Conservation (phyloP, 2,113 vertebrate genomes). For the Nettapus auritus region DNA sequence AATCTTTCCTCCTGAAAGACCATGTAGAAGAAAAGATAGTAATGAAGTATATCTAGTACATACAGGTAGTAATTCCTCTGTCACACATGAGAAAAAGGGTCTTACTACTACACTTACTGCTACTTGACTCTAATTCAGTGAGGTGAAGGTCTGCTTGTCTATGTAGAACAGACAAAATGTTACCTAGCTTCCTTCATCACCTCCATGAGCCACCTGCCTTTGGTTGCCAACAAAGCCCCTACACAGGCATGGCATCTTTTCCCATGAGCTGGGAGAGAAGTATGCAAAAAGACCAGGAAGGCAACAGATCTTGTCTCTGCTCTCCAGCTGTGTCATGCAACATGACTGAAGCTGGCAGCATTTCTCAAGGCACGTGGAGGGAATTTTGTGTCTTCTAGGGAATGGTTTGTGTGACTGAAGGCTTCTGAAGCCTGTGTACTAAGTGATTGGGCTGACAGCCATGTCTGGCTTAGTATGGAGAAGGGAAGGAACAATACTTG, state of each 20-base stretch:
- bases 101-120: accelerated
- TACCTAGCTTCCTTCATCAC: background rate
- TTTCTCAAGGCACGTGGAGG: background rate
- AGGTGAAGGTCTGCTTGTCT: background rate
- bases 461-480: background rate
- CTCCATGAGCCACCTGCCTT: background rate
- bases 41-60: background rate
- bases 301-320: background rate
- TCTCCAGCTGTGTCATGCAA: background rate
- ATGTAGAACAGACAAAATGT: background rate
- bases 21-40: background rate
- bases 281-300: background rate
- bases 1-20: background rate
- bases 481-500: background rate
- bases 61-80: background rate
- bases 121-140: background rate
- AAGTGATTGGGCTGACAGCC: background rate
- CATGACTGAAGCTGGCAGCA: accelerated
- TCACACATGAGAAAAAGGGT: background rate
- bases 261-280: background rate
- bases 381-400: background rate
- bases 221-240: background rate
- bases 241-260: background rate
- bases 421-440: background rate
- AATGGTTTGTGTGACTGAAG: background rate